Percentiles rank a stretch among this genome's conserved stretches.
phyloP scores from a whole-genome alignment of 2,113 vertebrate species.

The Phyllostomus hastatus region DNA sequence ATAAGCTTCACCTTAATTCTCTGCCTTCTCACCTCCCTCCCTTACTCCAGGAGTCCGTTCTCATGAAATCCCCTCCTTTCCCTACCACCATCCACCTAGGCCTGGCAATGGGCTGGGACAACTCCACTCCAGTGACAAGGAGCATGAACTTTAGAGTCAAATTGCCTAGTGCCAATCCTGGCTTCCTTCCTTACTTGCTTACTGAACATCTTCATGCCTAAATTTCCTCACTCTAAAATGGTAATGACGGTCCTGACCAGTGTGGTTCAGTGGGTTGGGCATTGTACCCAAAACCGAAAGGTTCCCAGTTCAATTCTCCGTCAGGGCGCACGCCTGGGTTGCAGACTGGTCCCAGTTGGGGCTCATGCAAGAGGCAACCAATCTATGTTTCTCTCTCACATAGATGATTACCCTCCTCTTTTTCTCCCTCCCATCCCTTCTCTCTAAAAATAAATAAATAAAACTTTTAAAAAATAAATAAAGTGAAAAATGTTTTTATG shows the following conservation, averaged over 20 bases:
- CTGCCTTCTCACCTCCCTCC: background rate
- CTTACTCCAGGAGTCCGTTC: background rate
- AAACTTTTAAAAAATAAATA: too few relatives aligned
- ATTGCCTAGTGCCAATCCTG: background rate
- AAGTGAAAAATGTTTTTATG: background rate
- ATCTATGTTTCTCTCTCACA: too few relatives aligned
- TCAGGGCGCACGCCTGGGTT: too few relatives aligned
- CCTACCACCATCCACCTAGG: background rate
- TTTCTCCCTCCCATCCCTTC: too few relatives aligned
- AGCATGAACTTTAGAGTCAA: background rate
- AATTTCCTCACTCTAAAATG: background rate
- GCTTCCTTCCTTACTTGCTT: background rate
- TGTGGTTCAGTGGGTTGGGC: too few relatives aligned
- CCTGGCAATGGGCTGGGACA: background rate
- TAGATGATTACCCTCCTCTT: too few relatives aligned
- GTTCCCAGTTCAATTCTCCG: too few relatives aligned
- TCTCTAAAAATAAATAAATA: too few relatives aligned
- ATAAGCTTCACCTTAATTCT: background rate
- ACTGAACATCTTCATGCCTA: background rate
- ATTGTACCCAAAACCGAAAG: too few relatives aligned
- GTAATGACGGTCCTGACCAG: background rate
- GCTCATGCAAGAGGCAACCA: too few relatives aligned
- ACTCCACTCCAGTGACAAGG: background rate
- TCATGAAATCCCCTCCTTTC: background rate
- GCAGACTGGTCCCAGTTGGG: too few relatives aligned